A percentile compares a stretch with the other conserved stretches of the same genome.
These are phyloP conservation scores for Hippasteria phrygiana DNA, from an alignment of 53 echinoderm and acorn worm species.

Conservation along the genomic window DNA sequence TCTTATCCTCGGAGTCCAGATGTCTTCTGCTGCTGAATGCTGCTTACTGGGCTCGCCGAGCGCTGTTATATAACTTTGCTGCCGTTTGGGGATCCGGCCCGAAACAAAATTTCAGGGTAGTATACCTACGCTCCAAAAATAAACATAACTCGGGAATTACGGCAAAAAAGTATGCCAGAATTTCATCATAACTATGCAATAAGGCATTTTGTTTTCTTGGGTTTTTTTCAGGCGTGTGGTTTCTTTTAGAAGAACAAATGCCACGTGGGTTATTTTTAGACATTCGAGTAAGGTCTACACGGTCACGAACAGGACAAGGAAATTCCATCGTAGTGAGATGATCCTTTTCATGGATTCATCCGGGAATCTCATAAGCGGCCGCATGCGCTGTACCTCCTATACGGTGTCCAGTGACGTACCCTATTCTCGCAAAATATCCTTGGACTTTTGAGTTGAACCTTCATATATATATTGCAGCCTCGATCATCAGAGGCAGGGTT, in stretches of 20 bases:
- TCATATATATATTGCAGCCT: no score
- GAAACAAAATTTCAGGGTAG: not conserved
- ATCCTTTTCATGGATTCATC: no score
- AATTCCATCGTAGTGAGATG: not conserved
- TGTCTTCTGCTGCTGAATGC: not conserved
- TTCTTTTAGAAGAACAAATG: not conserved
- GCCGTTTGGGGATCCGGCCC: not conserved
- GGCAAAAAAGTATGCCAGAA: not conserved
- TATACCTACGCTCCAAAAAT: not conserved
- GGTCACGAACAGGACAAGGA: not conserved
- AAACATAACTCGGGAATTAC: not conserved
- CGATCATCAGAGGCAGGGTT: no score
- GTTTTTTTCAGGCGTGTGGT: no score
- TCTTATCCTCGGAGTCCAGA: not conserved
- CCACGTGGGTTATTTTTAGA: not conserved
- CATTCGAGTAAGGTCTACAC: not conserved
- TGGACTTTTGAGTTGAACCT: no score
- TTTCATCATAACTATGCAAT: not conserved
- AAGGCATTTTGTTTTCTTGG: no score
- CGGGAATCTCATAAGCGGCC: not conserved
- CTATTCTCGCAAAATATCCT: no score
- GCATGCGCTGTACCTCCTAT: no score
- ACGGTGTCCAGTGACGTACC: no score
- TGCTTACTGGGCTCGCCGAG: not conserved
- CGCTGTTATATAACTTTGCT: not conserved